Conservation (phyloP, 2,888 invertebrate species). For the Cryptocephalus primarius region DNA sequence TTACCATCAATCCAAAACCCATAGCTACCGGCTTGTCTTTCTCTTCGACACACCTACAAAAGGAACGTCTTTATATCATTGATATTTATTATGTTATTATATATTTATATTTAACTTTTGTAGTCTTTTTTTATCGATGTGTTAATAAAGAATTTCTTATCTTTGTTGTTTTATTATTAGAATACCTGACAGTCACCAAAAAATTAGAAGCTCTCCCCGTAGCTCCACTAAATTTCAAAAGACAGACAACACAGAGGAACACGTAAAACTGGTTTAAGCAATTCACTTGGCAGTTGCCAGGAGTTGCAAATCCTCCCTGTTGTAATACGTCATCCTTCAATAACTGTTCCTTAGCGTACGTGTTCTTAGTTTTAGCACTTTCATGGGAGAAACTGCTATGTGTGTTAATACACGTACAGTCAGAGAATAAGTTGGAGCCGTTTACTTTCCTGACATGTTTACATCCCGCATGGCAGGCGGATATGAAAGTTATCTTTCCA, state of each 20-base stretch:
- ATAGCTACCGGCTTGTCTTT: slow-evolving; percentile 63
- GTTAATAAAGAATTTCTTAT: not conserved
- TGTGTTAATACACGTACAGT: slow-evolving; percentile 39
- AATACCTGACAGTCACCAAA: slow-evolving; percentile 46
- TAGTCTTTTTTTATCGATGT: not conserved
- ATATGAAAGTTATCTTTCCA: slow-evolving; percentile 54
- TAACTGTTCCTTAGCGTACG: slow-evolving; percentile 16
- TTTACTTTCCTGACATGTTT: slow-evolving; percentile 34
- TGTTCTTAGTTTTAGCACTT: slow-evolving; percentile 7
- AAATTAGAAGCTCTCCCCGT: slow-evolving; percentile 52
- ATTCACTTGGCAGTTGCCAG: slow-evolving; percentile 46
- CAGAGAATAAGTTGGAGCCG: slow-evolving; percentile 39
- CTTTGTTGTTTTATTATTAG: slow-evolving; percentile 5
- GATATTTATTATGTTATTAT: not conserved
- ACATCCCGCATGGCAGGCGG: slow-evolving; percentile 74
- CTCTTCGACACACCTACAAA: slow-evolving; percentile 53
- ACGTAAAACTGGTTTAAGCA: slow-evolving; percentile 45
- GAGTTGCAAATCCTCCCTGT: slow-evolving; percentile 33
- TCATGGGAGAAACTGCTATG: too few relatives aligned
- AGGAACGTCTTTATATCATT: not conserved
- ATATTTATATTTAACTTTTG: not conserved
- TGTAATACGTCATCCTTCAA: slow-evolving; percentile 9
- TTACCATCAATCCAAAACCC: slow-evolving; percentile 56
- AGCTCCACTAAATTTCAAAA: slow-evolving; percentile 48
- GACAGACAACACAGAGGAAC: slow-evolving; percentile 43